Base-by-base conservation (phyloP, 2,797 vertebrate genomes). In the Chrosomus eos region DNA sequence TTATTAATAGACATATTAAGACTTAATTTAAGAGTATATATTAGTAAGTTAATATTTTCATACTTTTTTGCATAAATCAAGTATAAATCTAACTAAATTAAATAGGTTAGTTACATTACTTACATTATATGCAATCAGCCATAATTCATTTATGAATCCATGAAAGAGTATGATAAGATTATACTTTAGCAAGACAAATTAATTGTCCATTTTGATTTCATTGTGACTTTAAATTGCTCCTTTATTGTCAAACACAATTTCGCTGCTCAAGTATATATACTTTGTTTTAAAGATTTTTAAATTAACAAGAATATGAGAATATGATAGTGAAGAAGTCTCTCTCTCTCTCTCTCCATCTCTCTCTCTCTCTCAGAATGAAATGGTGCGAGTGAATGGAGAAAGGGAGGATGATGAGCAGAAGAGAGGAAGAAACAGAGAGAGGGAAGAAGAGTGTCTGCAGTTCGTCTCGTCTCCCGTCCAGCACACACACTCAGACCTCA, bases 381-480 rank as follows among this genome's bases (percentile, higher is more conserved):
- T 96, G 89, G 89, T 95, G 86, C 94, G 93, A 82, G 80, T 97
- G 90, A 99, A 98, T 43, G 97, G 97, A 82, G 96, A 93, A 43
- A 2, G 85, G 2, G 87, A 84, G 0, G 83, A 94, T 13, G 85
- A 90, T 1, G 90, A 94, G 83, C 90, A 94, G 83, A 92, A 94
- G 36, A 51, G 26, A 26, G 45, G 43, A 18, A 79, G 55, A 79
- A 48, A 81, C 51, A 72, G 68, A 66, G 67, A 74, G 9, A 53
- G 38, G 7, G 60, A 76, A 23, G 23, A 38, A 31, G 72, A 81
- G 28, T 91, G 92, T 71, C 84, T 77, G 19, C 45, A n/a, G n/a
- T 94, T 95, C 86, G 83, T 93, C 84, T 90, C 94, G 0, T 94
- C 89, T 11, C 78, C 81, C 23, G 48, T 70, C 23, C 80, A 72